A percentile compares a stretch with the other conserved stretches of the same genome.
These are phyloP conservation scores for Myzus persicae DNA, from an alignment of 1,140 invertebrate genomes.

Conservation along the genomic window DNA sequence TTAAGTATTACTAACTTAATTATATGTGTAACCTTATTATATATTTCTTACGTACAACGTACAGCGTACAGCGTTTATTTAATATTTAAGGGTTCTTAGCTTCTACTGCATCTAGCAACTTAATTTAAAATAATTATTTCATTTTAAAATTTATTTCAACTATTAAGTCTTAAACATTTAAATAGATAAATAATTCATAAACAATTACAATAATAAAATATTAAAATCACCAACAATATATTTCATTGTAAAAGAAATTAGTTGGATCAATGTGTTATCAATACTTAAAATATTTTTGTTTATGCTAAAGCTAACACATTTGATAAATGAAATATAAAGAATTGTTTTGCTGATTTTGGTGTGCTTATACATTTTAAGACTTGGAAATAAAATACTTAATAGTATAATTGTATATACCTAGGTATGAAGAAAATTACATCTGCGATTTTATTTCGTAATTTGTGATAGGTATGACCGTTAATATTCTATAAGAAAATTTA, in stretches of 20 bases:
- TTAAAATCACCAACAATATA: background rate
- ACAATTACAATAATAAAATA: constrained; percentile 1
- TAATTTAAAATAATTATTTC: background rate
- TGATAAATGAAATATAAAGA: background rate
- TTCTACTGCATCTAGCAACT: background rate
- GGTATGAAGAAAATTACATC: background rate
- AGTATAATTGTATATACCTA: background rate
- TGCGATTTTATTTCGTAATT: background rate
- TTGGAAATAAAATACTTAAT: background rate
- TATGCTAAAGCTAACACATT: background rate
- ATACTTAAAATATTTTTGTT: background rate
- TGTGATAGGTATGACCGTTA: background rate
- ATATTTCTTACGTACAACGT: background rate
- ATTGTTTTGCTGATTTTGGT: background rate
- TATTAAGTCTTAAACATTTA: background rate
- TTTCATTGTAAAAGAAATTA: background rate
- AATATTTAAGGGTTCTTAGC: background rate
- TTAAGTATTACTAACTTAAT: background rate
- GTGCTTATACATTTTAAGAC: too few species aligned
- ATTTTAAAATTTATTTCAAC: background rate
- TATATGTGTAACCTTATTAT: background rate
- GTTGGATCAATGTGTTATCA: background rate
- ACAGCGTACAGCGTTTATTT: background rate
- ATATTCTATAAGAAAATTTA: background rate
- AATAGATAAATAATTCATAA: constrained; percentile 4